Percentiles rank a stretch among this genome's conserved stretches.
Conservation (phyloP, 2,797 vertebrate genomes). For the Melanotaenia parkinsoni region DNA sequence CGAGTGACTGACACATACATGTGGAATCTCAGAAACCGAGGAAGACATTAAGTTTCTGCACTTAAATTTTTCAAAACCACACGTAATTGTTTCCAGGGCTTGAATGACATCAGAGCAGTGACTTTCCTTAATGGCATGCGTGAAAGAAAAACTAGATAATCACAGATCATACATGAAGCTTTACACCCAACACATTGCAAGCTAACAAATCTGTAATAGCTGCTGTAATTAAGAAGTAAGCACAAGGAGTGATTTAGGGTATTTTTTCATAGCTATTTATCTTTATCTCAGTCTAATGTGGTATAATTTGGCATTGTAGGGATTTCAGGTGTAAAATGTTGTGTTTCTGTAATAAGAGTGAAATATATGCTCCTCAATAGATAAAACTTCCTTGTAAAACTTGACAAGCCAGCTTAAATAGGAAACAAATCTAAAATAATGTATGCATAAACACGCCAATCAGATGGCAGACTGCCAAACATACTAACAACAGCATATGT, state of each 20-base stretch:
- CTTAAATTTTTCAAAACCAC: slow-evolving; percentile 56
- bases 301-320: not conserved
- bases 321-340: slow-evolving; percentile 1
- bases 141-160: slow-evolving; percentile 41
- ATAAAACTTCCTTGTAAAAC: slow-evolving; percentile 21
- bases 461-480: slow-evolving; percentile 25
- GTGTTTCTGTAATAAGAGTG: slow-evolving; percentile 10
- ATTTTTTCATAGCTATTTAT: not conserved
- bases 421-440: slow-evolving; percentile 25
- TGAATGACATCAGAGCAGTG: slow-evolving; percentile 66
- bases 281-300: not conserved
- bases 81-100: slow-evolving; percentile 73
- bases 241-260: not conserved
- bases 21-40: slow-evolving; percentile 43
- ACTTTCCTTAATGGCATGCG: slow-evolving; percentile 47
- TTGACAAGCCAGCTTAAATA: slow-evolving; percentile 18
- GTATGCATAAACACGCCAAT: slow-evolving; percentile 32
- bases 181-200: not conserved
- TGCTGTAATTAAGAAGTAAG: not conserved
- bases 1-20: slow-evolving; percentile 61
- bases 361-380: slow-evolving; percentile 22
- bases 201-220: not conserved
- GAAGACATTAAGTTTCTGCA: slow-evolving; percentile 63
- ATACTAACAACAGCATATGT: slow-evolving; percentile 33
- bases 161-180: slow-evolving; percentile 17